Evolutionary conservation across 2,113 vertebrate genomes (phyloP).

Genomic region (Pelobates fuscus): DNA sequence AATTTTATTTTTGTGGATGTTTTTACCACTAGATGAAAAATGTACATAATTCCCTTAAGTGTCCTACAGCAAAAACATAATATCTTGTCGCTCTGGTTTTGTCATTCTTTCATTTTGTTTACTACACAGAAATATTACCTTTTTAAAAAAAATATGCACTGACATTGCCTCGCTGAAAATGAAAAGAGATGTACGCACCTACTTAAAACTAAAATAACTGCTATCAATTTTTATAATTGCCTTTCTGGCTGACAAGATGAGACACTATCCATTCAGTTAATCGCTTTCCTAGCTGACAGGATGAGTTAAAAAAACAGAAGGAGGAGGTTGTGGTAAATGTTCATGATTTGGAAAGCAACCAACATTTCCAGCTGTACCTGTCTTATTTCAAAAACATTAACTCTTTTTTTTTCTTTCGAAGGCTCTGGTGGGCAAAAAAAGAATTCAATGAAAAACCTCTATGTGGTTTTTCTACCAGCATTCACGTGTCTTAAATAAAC

Average conservation of each 20-base stretch:
- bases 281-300: constrained; percentile 63
- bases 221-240: constrained; percentile 65
- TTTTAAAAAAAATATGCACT: constrained; percentile 36
- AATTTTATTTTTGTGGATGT: too few species aligned
- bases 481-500: background rate
- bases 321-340: constrained; percentile 61
- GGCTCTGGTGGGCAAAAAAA: background rate
- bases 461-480: background rate
- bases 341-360: constrained; percentile 61
- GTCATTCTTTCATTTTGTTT: constrained; percentile 28
- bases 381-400: constrained; percentile 51
- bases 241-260: constrained; percentile 67
- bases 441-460: too few species aligned
- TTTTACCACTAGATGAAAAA: background rate
- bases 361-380: constrained; percentile 64
- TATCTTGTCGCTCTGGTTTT: background rate
- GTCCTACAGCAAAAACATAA: constrained; percentile 2
- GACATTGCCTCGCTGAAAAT: constrained; percentile 12
- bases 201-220: constrained; percentile 60
- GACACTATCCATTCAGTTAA: constrained; percentile 62
- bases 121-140: constrained; percentile 22
- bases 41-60: background rate
- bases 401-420: constrained; percentile 12
- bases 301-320: constrained; percentile 59
- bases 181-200: constrained; percentile 41